Base-by-base conservation (phyloP, 2,797 vertebrate species). In the Natrix natrix region DNA sequence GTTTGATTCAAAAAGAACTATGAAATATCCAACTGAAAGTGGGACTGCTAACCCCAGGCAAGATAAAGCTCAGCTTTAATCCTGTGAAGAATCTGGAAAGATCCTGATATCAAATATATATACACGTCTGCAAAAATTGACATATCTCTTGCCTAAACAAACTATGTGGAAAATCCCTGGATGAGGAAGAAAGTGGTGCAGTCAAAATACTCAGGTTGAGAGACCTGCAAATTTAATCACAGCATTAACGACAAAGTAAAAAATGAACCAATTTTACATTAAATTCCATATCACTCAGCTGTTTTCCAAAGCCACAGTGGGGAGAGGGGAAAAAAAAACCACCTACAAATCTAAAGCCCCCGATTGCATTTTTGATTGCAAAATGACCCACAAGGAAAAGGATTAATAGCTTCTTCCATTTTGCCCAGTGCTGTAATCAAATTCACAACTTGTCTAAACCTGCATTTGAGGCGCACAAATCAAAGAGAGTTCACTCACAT, bases 381-480 rank as follows among this genome's bases (percentile, higher is more conserved):
- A 88, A 89, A 52, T 52, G 66, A 78, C 87, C 63, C 66, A 69
- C 37, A 59, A 89, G 87, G 26, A 59, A 92, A 92, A 89, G 26
- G 55, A 48, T 92, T 89, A 92, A 92, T 52, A 56, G 26, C 87
- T 17, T 91, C 59, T 60, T 91, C 83, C 57, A 20, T 22, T 20
- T 20, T 48, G 12, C 5, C 56, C 13, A 26, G 57, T 89, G 56
- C 17, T 83, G 26, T 61, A n/a, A 83, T 92, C 54, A 92, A 26
- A 88, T 69, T 88, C 86, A 69, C 13, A 88, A 69, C 6, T 32
- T 63, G 52, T 17, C 63, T 59, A 17, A 57, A 28, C 54, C 54
- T 74, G 86, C 26, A 69, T 52, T 22, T 43, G 24, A 56, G 13
- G 43, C 32, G 1, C 91, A 61, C 24, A 86, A 54, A 59, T 32